phyloP scores from a whole-genome alignment of 2,888 invertebrate species.

The Trachelus stipa region DNA sequence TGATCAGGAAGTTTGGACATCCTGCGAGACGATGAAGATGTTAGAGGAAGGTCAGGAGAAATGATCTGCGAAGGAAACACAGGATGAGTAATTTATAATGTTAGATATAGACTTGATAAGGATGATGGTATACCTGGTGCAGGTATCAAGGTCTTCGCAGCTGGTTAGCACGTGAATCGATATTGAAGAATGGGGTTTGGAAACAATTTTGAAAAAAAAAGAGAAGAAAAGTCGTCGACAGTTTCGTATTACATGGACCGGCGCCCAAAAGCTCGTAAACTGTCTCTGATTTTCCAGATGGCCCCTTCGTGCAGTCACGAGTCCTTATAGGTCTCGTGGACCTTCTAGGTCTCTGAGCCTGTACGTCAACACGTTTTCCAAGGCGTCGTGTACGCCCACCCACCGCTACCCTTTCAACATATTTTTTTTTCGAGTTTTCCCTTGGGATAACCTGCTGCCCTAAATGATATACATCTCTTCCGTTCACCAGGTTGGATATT shows the following conservation, averaged over 20 bases:
- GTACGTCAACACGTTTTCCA: conserved; percentile 41
- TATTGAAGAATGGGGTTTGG: neutral
- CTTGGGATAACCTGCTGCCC: conserved; percentile 7
- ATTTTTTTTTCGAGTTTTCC: conserved; percentile 21
- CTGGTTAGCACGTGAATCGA: conserved; percentile 3
- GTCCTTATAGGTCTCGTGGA: conserved; percentile 16
- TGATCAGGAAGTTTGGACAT: neutral
- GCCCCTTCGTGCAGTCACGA: conserved; percentile 36
- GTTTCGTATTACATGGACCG: conserved; percentile 50
- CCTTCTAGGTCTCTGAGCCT: conserved; percentile 5
- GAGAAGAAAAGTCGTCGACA: conserved; percentile 41
- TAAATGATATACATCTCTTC: neutral
- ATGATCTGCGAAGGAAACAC: neutral
- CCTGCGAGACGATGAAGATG: neutral
- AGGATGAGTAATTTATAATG: neutral
- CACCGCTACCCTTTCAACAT: conserved; percentile 37
- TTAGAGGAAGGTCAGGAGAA: neutral
- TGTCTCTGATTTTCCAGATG: conserved; percentile 60
- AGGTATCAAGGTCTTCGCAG: neutral
- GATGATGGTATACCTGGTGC: neutral
- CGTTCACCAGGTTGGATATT: neutral
- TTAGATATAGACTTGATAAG: neutral
- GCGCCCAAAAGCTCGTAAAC: conserved; percentile 58
- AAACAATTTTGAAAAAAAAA: conserved; percentile 3
- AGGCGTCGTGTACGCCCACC: conserved; percentile 36